Evolutionary conservation across 1,140 invertebrate genomes (phyloP).

Genomic region (Maconellicoccus hirsutus): DNA sequence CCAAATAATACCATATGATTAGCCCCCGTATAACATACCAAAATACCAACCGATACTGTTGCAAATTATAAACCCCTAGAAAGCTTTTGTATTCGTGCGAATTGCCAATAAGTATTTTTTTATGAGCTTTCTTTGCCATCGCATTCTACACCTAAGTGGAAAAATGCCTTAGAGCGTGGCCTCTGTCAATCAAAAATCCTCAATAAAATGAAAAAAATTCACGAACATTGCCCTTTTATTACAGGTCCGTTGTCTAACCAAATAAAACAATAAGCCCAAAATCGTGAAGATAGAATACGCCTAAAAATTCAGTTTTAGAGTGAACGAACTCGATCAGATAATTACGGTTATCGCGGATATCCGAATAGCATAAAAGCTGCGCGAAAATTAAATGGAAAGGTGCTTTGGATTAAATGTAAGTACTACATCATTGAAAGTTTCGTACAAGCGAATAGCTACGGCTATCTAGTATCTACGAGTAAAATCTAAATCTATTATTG

Average conservation of each 20-base stretch:
- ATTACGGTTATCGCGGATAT: neutral
- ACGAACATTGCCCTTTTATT: neutral
- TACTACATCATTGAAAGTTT: neutral
- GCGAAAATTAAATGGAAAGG: neutral
- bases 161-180: neutral
- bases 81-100: too few relatives aligned
- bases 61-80: too few relatives aligned
- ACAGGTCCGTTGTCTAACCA: neutral
- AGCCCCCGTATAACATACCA: neutral
- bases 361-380: neutral
- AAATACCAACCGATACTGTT: too few relatives aligned
- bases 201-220: neutral
- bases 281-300: neutral
- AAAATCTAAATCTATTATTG: too few relatives aligned
- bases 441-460: too few relatives aligned
- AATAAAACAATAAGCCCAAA: neutral
- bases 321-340: neutral
- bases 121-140: too few relatives aligned
- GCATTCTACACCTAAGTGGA: neutral
- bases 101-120: too few relatives aligned
- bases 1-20: constrained; percentile 4
- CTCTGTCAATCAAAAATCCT: neutral
- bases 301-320: neutral
- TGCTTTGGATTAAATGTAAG: neutral
- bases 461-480: too few relatives aligned